Percentiles rank a stretch among this genome's conserved stretches.
Evolutionary conservation across 1,140 invertebrate species (phyloP).

Genomic region (Caenorhabditis elegans): DNA sequence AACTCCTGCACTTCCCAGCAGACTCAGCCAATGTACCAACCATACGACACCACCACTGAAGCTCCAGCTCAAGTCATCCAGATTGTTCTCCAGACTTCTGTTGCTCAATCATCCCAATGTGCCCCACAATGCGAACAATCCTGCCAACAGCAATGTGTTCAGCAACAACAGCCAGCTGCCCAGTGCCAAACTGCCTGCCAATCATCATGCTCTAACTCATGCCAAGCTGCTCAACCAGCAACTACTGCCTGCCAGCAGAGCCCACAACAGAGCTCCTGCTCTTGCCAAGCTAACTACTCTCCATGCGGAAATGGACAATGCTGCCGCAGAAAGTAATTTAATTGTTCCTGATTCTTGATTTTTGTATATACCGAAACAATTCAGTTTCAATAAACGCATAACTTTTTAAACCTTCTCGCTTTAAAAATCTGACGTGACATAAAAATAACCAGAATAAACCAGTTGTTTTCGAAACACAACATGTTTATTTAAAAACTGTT

Average conservation of each 20-base stretch:
- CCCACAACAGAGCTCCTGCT: constrained; percentile 1
- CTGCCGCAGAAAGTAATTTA: constrained; percentile 8
- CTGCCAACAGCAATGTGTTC: constrained; percentile 41
- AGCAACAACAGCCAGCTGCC: constrained; percentile 36
- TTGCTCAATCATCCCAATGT: constrained; percentile 32
- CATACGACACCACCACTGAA: constrained; percentile 7
- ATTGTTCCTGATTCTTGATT: not conserved
- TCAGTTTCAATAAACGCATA: constrained; percentile 9
- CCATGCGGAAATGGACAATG: constrained; percentile 25
- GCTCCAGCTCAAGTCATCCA: constrained; percentile 33
- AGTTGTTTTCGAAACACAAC: no score
- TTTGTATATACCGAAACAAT: constrained; percentile 32
- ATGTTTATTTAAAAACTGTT: no score
- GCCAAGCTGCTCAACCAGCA: constrained; percentile 26
- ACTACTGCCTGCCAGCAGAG: not conserved
- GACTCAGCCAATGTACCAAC: constrained; percentile 45
- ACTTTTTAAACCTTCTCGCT: no score
- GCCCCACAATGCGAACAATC: constrained; percentile 34
- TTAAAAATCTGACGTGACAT: no score
- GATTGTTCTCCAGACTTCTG: constrained; percentile 11
- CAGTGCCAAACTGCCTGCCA: constrained; percentile 39
- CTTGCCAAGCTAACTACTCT: constrained; percentile 12
- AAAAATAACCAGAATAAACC: no score
- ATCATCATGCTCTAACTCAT: constrained; percentile 16
- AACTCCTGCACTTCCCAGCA: constrained; percentile 25